phyloP scores from a whole-genome alignment of 1,140 invertebrate species.

The Scaptomyza graminum region DNA sequence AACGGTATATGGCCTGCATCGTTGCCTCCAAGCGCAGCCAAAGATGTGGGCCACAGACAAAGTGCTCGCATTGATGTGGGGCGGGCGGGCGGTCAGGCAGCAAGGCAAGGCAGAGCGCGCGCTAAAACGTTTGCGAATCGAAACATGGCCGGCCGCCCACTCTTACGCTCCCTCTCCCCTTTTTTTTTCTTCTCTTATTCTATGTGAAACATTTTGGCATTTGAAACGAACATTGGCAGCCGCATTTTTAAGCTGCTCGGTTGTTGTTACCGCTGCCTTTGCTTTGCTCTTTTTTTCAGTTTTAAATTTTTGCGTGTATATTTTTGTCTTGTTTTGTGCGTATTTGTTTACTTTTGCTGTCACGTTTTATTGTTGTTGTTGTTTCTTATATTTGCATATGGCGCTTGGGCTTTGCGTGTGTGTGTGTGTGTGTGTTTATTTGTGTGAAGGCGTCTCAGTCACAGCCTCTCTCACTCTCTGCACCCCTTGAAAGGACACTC shows the following conservation, averaged over 20 bases:
- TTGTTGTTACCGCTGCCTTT: constrained; percentile 6
- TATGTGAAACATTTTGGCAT: constrained; percentile 37
- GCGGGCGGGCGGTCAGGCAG: constrained; percentile 7
- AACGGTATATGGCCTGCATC: constrained; percentile 33
- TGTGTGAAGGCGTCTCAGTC: constrained; percentile 47
- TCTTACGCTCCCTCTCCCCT: background rate
- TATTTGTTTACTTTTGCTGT: constrained; percentile 40
- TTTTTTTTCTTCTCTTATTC: background rate
- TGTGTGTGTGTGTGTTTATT: constrained; percentile 35
- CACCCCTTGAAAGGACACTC: constrained; percentile 17
- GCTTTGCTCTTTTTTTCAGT: constrained; percentile 12
- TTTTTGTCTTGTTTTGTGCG: constrained; percentile 36
- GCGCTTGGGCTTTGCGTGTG: constrained; percentile 29
- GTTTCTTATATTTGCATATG: constrained; percentile 45
- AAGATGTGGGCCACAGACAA: constrained; percentile 51
- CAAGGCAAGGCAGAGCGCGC: background rate
- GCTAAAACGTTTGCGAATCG: constrained; percentile 41
- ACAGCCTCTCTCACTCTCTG: constrained; percentile 3
- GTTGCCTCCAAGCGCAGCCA: constrained; percentile 22
- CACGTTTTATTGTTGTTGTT: constrained; percentile 47
- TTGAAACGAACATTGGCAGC: constrained; percentile 42
- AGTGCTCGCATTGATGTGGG: constrained; percentile 34
- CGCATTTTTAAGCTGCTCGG: constrained; percentile 24
- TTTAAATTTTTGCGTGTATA: constrained; percentile 33
- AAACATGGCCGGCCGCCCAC: constrained; percentile 31